Evolutionary conservation across 2,113 vertebrate species (phyloP), one percentile per base, ranked within the genome.

Genomic region (Oreocharis arfaki): DNA sequence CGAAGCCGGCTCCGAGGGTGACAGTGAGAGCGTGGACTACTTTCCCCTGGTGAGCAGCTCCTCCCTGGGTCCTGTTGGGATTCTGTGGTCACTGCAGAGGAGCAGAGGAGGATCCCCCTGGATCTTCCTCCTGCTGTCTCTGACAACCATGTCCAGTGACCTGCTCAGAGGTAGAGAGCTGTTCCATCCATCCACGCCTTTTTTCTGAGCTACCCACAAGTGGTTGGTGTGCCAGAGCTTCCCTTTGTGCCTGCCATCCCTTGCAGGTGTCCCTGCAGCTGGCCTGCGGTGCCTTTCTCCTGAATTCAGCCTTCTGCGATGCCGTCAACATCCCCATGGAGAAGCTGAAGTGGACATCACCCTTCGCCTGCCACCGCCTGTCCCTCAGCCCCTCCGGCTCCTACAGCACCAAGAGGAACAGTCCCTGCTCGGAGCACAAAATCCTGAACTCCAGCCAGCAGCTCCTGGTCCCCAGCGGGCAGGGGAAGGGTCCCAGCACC

Each of bases 331-430:
- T 99, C 89, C 99, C 99, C 89, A 98, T 99, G 98, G 99, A 99
- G 96, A 99, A 99, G 95, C 98, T 99, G 28, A 99, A 98, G 97
- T 98, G 99, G 99, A 99, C 98, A 0, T 99, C 99, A 0, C 99
- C 99, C 6, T 99, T 99, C 17, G 53, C 95, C 94, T 98, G 98
- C 95, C 99, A 99, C 96, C 98, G 99, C 70, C 90, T 96, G 85
- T 98, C 98, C 52, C 96, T 98, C 76, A 96, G 98, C 17, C 96
- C 98, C 95, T 98, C 98, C 13, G 19, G 85, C 63, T 96, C 96
- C 67, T 97, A 82, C 60, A 83, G 90, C 95, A 39, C 95, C 95
- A 97, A 96, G 44, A 98, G 95, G 7, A 3, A 50, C 37, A 63
- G 6, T 2, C 24, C 68, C 9, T 74, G 73, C 0, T 1, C 84